These are phyloP conservation scores for Allophyes oxyacanthae DNA, from an alignment of 2,888 invertebrate species.

Conservation along the genomic window DNA sequence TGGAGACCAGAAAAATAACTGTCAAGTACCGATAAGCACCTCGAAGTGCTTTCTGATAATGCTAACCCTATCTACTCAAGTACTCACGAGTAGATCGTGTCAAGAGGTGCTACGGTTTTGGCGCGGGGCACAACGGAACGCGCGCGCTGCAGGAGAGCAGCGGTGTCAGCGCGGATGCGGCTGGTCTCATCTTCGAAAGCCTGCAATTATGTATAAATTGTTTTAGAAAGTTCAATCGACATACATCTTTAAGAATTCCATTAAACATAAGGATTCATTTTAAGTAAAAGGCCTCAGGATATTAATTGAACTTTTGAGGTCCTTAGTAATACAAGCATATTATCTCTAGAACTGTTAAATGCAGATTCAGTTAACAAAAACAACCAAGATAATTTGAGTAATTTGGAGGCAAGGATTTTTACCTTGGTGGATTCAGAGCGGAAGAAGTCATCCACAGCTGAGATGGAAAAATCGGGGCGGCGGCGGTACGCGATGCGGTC, in stretches of 20 bases:
- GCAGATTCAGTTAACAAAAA: no score
- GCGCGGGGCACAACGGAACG: constrained; percentile 93
- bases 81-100: constrained; percentile 89
- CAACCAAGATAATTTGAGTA: no score
- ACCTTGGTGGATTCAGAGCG: constrained; percentile 94
- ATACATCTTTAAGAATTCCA: no score
- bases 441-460: constrained; percentile 93
- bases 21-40: no score
- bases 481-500: constrained; percentile 92
- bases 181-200: constrained; percentile 95
- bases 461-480: constrained; percentile 90
- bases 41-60: no score
- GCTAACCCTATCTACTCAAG: no score
- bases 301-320: no score
- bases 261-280: no score
- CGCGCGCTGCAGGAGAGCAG: constrained; percentile 92
- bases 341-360: no score
- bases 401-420: constrained; percentile 53
- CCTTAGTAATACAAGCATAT: no score
- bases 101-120: constrained; percentile 87
- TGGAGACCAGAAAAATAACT: no score
- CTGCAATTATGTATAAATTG: constrained; percentile 80
- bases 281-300: no score
- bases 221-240: background rate
- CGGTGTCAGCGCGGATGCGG: constrained; percentile 94